Conservation (phyloP, 2,113 vertebrate genomes). For the Pycnonotus jocosus region DNA sequence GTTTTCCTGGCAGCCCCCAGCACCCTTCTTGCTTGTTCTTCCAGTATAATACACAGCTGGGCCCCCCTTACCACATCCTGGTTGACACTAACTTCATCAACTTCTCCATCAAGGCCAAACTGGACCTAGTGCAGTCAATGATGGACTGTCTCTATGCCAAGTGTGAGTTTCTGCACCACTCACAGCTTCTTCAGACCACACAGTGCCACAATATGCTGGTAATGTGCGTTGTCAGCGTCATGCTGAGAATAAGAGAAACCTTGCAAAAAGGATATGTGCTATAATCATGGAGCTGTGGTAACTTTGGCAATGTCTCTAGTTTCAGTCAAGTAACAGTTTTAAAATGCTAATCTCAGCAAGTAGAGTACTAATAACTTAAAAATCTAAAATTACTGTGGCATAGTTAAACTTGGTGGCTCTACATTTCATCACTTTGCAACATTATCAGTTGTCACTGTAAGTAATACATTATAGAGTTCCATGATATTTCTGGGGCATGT, state of each 20-base stretch:
- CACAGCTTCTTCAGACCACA: neutral
- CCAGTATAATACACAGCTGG: slow-evolving; percentile 97
- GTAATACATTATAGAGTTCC: neutral
- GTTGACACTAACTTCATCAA: slow-evolving; percentile 99
- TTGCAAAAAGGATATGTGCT: neutral
- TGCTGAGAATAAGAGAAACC: neutral
- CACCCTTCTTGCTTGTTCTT: slow-evolving; percentile 96
- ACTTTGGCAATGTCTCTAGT: neutral
- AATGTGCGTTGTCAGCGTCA: neutral
- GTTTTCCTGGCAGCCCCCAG: slow-evolving; percentile 76
- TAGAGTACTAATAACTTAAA: neutral
- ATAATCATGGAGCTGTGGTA: fast-evolving
- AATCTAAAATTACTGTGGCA: neutral
- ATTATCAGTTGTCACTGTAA: neutral
- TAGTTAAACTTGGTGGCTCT: neutral
- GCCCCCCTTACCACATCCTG: slow-evolving; percentile 93
- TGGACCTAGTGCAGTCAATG: slow-evolving; percentile 97
- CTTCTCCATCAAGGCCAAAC: slow-evolving; percentile 97
- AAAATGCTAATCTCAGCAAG: neutral
- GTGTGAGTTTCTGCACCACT: slow-evolving; percentile 76
- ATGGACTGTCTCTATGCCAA: slow-evolving; percentile 99
- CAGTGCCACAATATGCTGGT: fast-evolving
- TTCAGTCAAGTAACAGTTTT: neutral
- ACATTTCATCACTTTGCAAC: neutral
- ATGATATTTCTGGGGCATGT: neutral